Base-by-base conservation (phyloP, 2,797 vertebrate genomes). In the Enteromius fasciolatus region DNA sequence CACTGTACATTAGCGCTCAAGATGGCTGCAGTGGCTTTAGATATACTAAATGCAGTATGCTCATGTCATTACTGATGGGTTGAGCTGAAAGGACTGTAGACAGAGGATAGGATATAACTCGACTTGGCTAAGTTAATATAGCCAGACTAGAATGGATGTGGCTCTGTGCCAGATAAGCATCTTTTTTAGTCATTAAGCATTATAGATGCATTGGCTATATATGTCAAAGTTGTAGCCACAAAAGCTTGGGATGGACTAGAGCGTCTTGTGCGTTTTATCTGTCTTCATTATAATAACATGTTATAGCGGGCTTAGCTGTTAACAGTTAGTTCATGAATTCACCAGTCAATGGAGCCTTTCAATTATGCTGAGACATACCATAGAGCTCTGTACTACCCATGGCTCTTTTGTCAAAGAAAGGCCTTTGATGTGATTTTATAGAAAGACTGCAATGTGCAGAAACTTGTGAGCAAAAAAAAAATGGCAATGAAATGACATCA, bases 1-100 rank as follows among this genome's bases (percentile, higher is more conserved):
- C 91, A 92, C 88, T 85, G 90, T 85, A 78, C 74, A 25, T 54
- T 72, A 44, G 44, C 41, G 41, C 20, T 44, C 12, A n/a, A 39
- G 63, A 50, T 64, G 48, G 68, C 39, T 67, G 76, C 36, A 61
- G 25, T 77, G 10, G 6, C 61, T 50, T 44, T 70, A 14, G 33
- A 68, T 80, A 25, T 33, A 31, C 6, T 25, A 67, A 59, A 80
- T 80, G 7, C 4, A 76, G 77, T 33, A 88, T 67, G 86, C 82
- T 85, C 54, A 23, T 78, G 83, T 44, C 82, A 79, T 87, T 50
- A 28, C 76, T 88, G 86, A 88, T 84, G 88, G 90, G 88, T 89
- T 90, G 91, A 93, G 93, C 93, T 92, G 93, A 92, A 93, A 93
- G 90, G 89, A 80, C n/a, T 86, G 88, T 92, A 87, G 89, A 90